phyloP scores from a whole-genome alignment of 2,888 invertebrate genomes.

The Drosophila anomelani region DNA sequence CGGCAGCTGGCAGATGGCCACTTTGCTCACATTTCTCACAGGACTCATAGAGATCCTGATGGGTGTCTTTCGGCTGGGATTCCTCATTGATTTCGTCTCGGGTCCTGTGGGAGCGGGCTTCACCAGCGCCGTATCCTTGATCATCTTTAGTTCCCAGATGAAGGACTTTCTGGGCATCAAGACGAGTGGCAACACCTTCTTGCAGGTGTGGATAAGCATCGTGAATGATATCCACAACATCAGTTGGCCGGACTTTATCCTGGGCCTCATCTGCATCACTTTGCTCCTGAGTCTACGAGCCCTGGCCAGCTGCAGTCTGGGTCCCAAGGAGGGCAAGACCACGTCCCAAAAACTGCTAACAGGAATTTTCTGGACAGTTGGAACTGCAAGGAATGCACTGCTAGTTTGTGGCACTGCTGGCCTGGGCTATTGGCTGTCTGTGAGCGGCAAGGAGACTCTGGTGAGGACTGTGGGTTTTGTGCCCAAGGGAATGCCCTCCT shows the following conservation, averaged over 20 bases:
- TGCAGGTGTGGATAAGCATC: slow-evolving; percentile 92
- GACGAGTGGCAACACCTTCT: slow-evolving; percentile 91
- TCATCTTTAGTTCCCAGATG: slow-evolving; percentile 94
- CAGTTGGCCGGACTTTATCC: slow-evolving; percentile 89
- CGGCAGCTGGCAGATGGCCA: slow-evolving; percentile 88
- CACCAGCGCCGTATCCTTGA: slow-evolving; percentile 94
- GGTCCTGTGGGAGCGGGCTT: slow-evolving; percentile 95
- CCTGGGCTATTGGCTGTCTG: slow-evolving; percentile 88
- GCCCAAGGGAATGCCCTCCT: slow-evolving; percentile 90
- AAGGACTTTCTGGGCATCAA: slow-evolving; percentile 92
- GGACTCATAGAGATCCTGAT: slow-evolving; percentile 92
- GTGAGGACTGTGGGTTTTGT: slow-evolving; percentile 90
- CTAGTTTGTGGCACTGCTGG: slow-evolving; percentile 90
- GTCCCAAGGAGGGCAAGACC: slow-evolving; percentile 86
- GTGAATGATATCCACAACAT: slow-evolving; percentile 88
- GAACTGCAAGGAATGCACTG: slow-evolving; percentile 93
- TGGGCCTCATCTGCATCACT: slow-evolving; percentile 91
- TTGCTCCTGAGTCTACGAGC: slow-evolving; percentile 91
- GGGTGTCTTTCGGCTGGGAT: slow-evolving; percentile 93
- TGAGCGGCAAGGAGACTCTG: slow-evolving; percentile 83
- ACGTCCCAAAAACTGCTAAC: slow-evolving; percentile 87
- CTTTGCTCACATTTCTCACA: slow-evolving; percentile 90
- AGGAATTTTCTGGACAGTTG: slow-evolving; percentile 90
- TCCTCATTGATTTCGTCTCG: slow-evolving; percentile 95
- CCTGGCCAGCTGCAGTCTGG: slow-evolving; percentile 88